A percentile compares a stretch with the other conserved stretches of the same genome.
Conservation (phyloP, 2,113 vertebrate genomes). For the Clupea harengus region DNA sequence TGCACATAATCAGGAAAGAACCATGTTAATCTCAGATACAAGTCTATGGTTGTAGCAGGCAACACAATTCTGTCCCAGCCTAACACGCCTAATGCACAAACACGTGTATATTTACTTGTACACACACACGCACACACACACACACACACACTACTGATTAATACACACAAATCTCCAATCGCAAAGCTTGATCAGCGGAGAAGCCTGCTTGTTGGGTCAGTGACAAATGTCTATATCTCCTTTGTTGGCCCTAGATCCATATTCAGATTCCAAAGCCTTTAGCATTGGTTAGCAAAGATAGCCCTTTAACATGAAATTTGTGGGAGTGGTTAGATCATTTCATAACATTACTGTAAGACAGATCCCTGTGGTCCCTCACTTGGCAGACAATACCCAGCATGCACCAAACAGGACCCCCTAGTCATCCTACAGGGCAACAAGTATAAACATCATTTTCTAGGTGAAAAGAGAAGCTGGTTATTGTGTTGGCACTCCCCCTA, state of each 20-base stretch:
- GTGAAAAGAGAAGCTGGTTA: background rate
- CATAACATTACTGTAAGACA: background rate
- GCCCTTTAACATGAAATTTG: background rate
- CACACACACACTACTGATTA: background rate
- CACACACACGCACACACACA: too few relatives aligned
- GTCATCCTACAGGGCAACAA: background rate
- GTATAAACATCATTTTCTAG: background rate
- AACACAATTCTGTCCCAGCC: background rate
- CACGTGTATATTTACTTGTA: background rate
- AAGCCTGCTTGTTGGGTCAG: background rate
- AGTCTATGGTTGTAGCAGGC: background rate
- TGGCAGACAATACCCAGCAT: background rate
- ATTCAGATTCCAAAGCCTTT: background rate
- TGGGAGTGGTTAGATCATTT: too few relatives aligned
- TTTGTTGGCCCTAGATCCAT: background rate
- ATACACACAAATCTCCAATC: background rate
- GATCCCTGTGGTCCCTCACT: background rate
- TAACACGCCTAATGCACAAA: background rate
- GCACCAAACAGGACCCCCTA: background rate
- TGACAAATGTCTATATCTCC: background rate
- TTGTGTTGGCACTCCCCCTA: conserved; percentile 10
- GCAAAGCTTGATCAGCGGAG: conserved; percentile 5
- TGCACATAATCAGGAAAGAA: background rate
- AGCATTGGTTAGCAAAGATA: background rate
- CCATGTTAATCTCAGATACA: background rate